Conservation (phyloP, 2,113 vertebrate genomes). For the Vombatus ursinus region DNA sequence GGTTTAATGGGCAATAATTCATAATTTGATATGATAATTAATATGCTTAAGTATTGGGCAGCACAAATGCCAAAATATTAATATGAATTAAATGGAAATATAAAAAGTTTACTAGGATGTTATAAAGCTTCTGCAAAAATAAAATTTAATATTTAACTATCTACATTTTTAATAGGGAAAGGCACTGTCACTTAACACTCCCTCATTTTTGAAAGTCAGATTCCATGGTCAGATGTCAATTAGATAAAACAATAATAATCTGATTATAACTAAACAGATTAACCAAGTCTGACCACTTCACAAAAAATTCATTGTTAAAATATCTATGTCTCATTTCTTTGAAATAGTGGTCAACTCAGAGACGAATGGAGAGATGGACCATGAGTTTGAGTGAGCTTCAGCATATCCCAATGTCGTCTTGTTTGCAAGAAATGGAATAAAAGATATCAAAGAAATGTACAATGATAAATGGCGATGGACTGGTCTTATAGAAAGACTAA, state of each 20-base stretch:
- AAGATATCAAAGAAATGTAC: neutral
- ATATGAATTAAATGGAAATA: slow-evolving; percentile 25
- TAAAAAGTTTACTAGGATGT: neutral
- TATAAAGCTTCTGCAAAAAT: slow-evolving; percentile 33
- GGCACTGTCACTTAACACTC: neutral
- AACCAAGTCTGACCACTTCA: neutral
- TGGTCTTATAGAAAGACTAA: neutral
- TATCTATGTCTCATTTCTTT: neutral
- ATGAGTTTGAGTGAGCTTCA: neutral
- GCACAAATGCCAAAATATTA: slow-evolving; percentile 6
- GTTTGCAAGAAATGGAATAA: neutral
- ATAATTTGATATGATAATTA: slow-evolving; percentile 15
- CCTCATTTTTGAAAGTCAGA: slow-evolving; percentile 7
- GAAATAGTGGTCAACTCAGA: neutral
- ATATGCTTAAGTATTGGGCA: neutral
- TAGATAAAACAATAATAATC: neutral
- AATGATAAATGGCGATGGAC: neutral
- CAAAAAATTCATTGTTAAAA: neutral
- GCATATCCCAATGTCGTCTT: neutral
- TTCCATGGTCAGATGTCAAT: slow-evolving; percentile 19
- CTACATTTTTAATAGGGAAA: neutral
- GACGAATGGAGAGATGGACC: neutral
- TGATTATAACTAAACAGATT: neutral
- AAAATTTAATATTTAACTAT: slow-evolving; percentile 34
- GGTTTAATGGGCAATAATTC: neutral